phyloP scores from a whole-genome alignment of 1,140 invertebrate genomes.

The Cepaea nemoralis region DNA sequence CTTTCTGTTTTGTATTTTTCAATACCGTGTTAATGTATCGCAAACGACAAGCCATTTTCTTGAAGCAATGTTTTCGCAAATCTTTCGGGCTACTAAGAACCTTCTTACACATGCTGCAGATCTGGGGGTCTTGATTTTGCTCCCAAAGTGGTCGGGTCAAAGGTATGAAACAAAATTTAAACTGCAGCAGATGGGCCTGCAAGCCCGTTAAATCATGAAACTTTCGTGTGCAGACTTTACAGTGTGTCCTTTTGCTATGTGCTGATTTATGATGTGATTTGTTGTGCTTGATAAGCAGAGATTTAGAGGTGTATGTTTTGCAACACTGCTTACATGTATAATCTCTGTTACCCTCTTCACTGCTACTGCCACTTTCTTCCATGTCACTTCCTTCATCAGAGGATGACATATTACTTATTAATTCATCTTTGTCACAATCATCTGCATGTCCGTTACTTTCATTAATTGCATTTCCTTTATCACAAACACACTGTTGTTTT shows the following conservation, averaged over 20 bases:
- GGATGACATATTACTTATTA: not conserved
- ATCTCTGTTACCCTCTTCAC: not conserved
- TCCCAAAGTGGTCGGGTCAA: slow-evolving; percentile 4
- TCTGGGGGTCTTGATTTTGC: not conserved
- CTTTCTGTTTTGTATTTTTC: not conserved
- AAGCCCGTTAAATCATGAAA: not conserved
- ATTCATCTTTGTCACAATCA: not conserved
- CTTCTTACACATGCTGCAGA: slow-evolving; percentile 26
- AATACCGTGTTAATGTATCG: slow-evolving; percentile 21
- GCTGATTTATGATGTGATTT: not conserved
- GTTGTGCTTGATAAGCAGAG: not conserved
- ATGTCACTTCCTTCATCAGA: not conserved
- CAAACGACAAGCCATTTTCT: slow-evolving; percentile 23
- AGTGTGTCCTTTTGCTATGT: not conserved
- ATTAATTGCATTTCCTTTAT: not conserved
- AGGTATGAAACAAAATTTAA: slow-evolving; percentile 21
- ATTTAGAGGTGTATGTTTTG: not conserved
- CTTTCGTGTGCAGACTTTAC: slow-evolving; percentile 21
- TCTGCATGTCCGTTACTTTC: too few species aligned
- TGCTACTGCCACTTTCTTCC: slow-evolving; percentile 1
- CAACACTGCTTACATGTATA: slow-evolving; percentile 28
- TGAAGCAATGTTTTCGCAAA: slow-evolving; percentile 30
- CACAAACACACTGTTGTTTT: not conserved
- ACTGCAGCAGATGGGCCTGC: slow-evolving; percentile 19
- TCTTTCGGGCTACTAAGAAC: not conserved